These are phyloP conservation scores for Scleropages formosus DNA, from an alignment of 2,797 vertebrate genomes.

Conservation along the genomic window DNA sequence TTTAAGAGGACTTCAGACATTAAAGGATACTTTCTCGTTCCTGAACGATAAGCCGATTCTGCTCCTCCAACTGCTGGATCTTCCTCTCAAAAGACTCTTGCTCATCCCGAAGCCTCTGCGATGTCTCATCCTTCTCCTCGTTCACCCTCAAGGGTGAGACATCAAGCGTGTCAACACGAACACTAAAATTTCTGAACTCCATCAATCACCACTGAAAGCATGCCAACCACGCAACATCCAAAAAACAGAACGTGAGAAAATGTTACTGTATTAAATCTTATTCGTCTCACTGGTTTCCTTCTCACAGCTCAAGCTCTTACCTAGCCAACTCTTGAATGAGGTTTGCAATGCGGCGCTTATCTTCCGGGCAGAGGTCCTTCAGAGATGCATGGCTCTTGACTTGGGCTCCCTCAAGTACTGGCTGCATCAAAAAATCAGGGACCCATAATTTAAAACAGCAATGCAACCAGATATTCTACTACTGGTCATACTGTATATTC, in stretches of 20 bases:
- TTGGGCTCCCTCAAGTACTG: slow-evolving; percentile 52
- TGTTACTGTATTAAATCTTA: background rate
- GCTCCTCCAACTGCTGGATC: slow-evolving; percentile 87
- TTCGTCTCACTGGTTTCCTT: background rate
- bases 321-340: slow-evolving; percentile 96
- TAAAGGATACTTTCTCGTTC: slow-evolving; percentile 95
- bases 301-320: slow-evolving; percentile 60
- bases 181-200: background rate
- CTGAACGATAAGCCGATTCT: slow-evolving; percentile 83
- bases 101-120: slow-evolving; percentile 82
- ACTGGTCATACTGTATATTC: no score
- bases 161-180: background rate
- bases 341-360: slow-evolving; percentile 93
- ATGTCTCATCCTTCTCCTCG: slow-evolving; percentile 92
- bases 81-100: slow-evolving; percentile 89
- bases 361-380: slow-evolving; percentile 95
- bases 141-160: slow-evolving; percentile 75
- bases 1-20: background rate
- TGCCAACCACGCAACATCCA: background rate
- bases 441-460: background rate
- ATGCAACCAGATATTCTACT: no score
- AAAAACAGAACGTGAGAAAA: no score
- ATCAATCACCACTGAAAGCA: background rate
- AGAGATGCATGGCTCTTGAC: slow-evolving; percentile 75
- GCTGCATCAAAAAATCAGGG: slow-evolving; percentile 53